phyloP scores from a whole-genome alignment of 1,140 invertebrate species.

The Dolichoris vasculosae region DNA sequence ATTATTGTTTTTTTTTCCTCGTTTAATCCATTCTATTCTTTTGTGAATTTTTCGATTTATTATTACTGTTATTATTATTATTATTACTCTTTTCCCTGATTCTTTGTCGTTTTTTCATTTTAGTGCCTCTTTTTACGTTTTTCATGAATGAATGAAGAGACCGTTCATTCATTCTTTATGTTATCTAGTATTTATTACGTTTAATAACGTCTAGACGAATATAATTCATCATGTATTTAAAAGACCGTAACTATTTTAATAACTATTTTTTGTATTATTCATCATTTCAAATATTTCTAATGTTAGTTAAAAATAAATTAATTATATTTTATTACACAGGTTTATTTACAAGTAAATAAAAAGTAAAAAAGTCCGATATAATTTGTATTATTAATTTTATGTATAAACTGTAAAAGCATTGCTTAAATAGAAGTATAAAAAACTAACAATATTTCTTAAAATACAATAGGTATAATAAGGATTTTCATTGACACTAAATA shows the following conservation, averaged over 20 bases:
- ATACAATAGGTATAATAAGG: too few species aligned
- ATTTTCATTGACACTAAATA: too few species aligned
- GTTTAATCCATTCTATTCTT: not conserved
- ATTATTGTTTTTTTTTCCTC: slow-evolving; percentile 23
- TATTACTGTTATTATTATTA: too few species aligned
- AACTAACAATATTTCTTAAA: too few species aligned
- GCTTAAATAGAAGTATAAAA: too few species aligned
- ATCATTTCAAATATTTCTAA: not conserved
- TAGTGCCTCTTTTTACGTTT: slow-evolving; percentile 16
- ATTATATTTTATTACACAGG: too few species aligned
- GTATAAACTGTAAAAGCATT: too few species aligned
- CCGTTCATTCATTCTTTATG: slow-evolving; percentile 32
- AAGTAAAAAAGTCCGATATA: too few species aligned
- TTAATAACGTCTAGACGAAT: not conserved
- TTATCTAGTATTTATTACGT: slow-evolving; percentile 35
- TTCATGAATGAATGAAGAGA: slow-evolving; percentile 36
- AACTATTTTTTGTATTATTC: too few species aligned
- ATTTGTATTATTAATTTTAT: too few species aligned
- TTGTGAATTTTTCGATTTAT: slow-evolving; percentile 57
- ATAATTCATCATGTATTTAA: not conserved
- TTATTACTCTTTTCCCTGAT: slow-evolving; percentile 28
- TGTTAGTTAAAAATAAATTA: not conserved
- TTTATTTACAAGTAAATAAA: too few species aligned
- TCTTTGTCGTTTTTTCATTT: slow-evolving; percentile 30
- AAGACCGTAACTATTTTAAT: too few species aligned